Conservation (phyloP, 92 coral and sea anemone species). For the Montipora capitata region DNA sequence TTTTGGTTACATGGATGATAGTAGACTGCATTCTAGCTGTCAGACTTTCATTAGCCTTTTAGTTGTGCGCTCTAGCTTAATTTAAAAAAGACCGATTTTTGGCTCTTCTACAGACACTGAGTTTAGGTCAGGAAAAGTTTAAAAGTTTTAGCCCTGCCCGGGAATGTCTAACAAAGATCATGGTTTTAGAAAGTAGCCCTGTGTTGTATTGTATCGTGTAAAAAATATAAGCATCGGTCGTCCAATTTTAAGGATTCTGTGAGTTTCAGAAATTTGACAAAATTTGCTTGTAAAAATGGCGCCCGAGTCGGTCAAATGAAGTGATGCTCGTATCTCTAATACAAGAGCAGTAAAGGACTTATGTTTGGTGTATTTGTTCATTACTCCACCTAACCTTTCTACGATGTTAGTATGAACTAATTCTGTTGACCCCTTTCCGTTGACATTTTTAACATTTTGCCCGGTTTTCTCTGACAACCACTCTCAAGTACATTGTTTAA, state of each 20-base stretch:
- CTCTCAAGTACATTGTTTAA: too few relatives aligned
- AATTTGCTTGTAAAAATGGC: too few relatives aligned
- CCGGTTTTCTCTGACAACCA: too few relatives aligned
- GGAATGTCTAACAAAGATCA: background rate
- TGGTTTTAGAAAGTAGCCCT: background rate
- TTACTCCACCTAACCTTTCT: too few relatives aligned
- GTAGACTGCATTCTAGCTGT: background rate
- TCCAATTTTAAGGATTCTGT: background rate
- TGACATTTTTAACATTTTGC: too few relatives aligned
- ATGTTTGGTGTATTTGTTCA: too few relatives aligned
- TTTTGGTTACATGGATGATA: background rate
- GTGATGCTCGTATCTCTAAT: too few relatives aligned
- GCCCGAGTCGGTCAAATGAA: background rate
- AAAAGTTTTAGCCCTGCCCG: background rate
- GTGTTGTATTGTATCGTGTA: background rate
- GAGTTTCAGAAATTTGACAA: background rate
- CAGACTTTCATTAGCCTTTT: background rate
- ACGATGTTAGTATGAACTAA: too few relatives aligned
- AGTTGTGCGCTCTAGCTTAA: conserved; percentile 1
- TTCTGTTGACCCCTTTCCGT: too few relatives aligned
- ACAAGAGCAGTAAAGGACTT: too few relatives aligned
- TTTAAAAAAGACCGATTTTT: background rate
- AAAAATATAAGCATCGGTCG: background rate
- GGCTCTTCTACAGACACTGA: background rate
- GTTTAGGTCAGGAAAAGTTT: background rate